Conservation (phyloP, 92 coral and sea anemone species). For the Epizoanthus fatuus region DNA sequence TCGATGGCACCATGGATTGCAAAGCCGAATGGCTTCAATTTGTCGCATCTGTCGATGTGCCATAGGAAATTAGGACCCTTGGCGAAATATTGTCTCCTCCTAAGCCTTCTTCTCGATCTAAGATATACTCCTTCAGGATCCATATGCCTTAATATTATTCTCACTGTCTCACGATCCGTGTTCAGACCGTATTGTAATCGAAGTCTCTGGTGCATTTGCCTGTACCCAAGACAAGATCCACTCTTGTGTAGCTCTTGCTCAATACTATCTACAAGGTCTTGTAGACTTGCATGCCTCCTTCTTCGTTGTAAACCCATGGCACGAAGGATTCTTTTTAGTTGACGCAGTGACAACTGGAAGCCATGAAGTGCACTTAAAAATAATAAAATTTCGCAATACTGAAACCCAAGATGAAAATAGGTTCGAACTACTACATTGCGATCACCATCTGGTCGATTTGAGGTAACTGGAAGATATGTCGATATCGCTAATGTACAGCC, state of each 20-base stretch:
- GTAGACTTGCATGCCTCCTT: constrained; percentile 23
- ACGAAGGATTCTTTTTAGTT: constrained; percentile 35
- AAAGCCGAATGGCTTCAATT: too few species aligned
- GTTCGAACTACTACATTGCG: too few species aligned
- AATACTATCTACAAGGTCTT: constrained; percentile 20
- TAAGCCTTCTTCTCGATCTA: constrained; percentile 10
- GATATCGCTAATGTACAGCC: too few species aligned
- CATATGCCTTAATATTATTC: not conserved
- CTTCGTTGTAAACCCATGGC: constrained; percentile 39
- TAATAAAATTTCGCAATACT: not conserved
- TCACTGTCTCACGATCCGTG: constrained; percentile 10
- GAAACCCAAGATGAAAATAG: constrained; percentile 8
- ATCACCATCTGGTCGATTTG: too few species aligned
- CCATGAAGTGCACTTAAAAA: constrained; percentile 30
- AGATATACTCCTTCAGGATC: constrained; percentile 3
- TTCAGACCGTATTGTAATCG: constrained; percentile 17
- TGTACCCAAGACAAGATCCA: constrained; percentile 36
- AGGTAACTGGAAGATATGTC: too few species aligned
- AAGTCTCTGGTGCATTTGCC: constrained; percentile 48
- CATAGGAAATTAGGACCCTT: constrained; percentile 1
- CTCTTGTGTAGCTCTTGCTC: constrained; percentile 24
- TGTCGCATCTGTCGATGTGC: too few species aligned
- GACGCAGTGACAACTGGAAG: constrained; percentile 32
- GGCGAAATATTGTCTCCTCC: constrained; percentile 8
- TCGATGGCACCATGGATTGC: too few species aligned